A percentile compares a stretch with the other conserved stretches of the same genome.
phyloP scores from a whole-genome alignment of 2,797 vertebrate species.

The Perodicticus potto region DNA sequence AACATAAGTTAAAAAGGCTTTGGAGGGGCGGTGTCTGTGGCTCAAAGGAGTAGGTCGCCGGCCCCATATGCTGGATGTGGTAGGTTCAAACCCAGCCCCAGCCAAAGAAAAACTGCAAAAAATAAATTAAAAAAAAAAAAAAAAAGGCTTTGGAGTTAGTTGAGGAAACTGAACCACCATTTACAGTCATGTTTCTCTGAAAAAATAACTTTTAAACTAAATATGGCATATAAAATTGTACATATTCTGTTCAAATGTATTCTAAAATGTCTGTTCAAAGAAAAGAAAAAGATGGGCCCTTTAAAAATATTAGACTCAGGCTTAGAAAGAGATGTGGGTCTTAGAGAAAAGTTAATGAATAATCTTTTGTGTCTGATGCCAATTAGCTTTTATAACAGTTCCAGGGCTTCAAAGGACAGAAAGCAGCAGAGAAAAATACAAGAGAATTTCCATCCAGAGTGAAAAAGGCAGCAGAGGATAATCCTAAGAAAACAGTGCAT shows the following conservation, averaged over 20 bases:
- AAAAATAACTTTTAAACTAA: constrained; percentile 73
- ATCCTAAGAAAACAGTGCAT: constrained; percentile 68
- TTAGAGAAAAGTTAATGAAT: constrained; percentile 80
- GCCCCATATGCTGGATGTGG: no score
- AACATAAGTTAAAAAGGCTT: constrained; percentile 44
- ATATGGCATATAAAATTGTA: constrained; percentile 55
- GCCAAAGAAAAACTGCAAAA: no score
- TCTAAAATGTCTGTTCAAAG: constrained; percentile 65
- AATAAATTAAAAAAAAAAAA: no score
- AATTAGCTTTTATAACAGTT: constrained; percentile 77
- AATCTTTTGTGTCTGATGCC: constrained; percentile 78
- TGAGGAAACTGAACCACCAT: constrained; percentile 51
- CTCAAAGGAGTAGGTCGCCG: no score
- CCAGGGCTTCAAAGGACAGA: constrained; percentile 73
- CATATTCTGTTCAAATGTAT: constrained; percentile 58
- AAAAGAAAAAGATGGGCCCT: constrained; percentile 58
- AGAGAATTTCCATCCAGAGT: constrained; percentile 66
- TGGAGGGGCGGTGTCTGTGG: no score
- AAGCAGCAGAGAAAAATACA: constrained; percentile 67
- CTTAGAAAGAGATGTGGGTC: constrained; percentile 65
- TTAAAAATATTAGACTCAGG: constrained; percentile 71
- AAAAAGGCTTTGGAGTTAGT: constrained; percentile 58
- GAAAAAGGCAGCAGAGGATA: constrained; percentile 70
- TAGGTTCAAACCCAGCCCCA: no score
- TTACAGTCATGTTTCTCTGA: constrained; percentile 60